phyloP scores from a whole-genome alignment of 1,140 invertebrate genomes.

The Nasonia longicornis region DNA sequence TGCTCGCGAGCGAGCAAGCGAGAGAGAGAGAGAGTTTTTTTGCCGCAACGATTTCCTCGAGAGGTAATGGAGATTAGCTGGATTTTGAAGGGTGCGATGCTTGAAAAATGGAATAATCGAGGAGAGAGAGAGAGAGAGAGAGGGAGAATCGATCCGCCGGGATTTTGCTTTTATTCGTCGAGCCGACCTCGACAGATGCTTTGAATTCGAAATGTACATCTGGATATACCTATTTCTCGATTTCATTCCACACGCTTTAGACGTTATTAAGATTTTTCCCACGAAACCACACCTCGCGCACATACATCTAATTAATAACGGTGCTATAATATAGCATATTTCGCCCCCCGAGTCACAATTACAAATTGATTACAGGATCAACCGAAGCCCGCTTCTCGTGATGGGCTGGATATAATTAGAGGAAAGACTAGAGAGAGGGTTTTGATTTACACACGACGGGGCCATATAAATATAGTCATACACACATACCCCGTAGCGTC shows the following conservation, averaged over 20 bases:
- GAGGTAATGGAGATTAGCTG: neutral
- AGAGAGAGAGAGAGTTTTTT: neutral
- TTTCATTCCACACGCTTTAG: too few species aligned
- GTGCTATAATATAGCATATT: too few species aligned
- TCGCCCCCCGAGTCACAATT: too few species aligned
- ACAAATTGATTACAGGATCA: neutral
- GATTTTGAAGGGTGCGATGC: neutral
- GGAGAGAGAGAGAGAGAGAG: too few species aligned
- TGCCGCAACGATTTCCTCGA: neutral
- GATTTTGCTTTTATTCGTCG: neutral
- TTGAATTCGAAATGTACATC: neutral
- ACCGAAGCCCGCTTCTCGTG: neutral
- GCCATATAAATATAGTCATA: neutral
- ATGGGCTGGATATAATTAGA: neutral
- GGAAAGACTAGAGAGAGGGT: too few species aligned
- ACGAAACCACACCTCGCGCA: neutral
- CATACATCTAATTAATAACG: neutral
- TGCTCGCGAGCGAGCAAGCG: neutral
- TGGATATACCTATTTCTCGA: too few species aligned
- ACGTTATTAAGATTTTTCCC: too few species aligned
- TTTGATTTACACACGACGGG: neutral
- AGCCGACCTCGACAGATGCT: neutral
- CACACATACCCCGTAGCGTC: neutral
- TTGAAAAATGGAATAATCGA: neutral
- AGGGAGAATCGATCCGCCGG: neutral